Percentiles rank a stretch among this genome's conserved stretches.
Conservation (phyloP, 1,140 invertebrate genomes). For the Rhysida immarginata region DNA sequence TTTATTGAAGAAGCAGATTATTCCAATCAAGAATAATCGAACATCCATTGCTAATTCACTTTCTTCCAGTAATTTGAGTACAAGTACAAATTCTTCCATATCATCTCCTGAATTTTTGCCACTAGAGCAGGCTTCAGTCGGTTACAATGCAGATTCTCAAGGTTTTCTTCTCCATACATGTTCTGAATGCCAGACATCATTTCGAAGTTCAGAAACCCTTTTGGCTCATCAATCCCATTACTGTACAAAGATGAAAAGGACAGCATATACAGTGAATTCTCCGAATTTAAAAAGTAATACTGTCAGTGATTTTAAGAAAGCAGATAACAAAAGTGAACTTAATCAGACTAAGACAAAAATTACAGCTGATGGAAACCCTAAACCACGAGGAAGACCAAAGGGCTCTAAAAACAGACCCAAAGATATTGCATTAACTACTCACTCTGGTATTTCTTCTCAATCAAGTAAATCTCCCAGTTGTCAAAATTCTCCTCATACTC, state of each 20-base stretch:
- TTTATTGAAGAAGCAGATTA: slow-evolving; percentile 35
- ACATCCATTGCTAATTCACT: no score
- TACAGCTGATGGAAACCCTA: slow-evolving; percentile 8
- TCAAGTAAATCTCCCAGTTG: not conserved
- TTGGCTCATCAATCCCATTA: slow-evolving; percentile 50
- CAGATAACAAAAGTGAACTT: no score
- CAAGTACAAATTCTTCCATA: not conserved
- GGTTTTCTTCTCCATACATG: slow-evolving; percentile 10
- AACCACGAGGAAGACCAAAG: slow-evolving; percentile 22
- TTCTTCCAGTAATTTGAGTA: no score
- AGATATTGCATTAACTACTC: not conserved
- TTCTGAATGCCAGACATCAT: slow-evolving; percentile 42
- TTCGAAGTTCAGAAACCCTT: slow-evolving; percentile 48
- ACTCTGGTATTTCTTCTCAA: no score
- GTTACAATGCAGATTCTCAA: not conserved
- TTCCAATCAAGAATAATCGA: no score
- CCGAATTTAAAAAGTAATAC: no score
- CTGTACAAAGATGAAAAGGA: slow-evolving; percentile 29
- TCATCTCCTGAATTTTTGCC: not conserved
- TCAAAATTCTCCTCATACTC: not conserved
- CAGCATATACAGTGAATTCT: no score
- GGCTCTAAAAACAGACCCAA: slow-evolving; percentile 23
- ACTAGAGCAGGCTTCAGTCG: not conserved
- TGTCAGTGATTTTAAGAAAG: no score
- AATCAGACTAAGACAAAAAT: no score